These are phyloP conservation scores for Metopolophium dirhodum DNA, from an alignment of 1,140 invertebrate genomes.

Conservation along the genomic window DNA sequence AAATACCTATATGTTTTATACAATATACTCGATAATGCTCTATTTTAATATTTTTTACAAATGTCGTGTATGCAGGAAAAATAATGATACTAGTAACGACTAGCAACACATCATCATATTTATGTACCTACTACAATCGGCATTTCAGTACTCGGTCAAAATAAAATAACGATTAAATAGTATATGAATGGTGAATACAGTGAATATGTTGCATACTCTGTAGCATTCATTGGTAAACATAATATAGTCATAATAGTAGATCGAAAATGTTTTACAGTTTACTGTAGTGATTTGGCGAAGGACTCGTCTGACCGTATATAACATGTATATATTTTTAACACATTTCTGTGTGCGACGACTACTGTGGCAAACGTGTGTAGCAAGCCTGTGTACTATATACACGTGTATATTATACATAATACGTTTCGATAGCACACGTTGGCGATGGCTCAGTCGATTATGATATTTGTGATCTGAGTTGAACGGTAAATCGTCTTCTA, in stretches of 20 bases:
- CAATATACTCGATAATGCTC: not conserved
- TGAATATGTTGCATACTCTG: too few relatives aligned
- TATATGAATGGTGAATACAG: not conserved
- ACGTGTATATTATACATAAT: not conserved
- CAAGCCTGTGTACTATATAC: not conserved
- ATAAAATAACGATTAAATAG: not conserved
- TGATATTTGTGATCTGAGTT: not conserved
- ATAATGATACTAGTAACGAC: not conserved
- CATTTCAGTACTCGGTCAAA: not conserved
- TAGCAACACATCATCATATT: too few relatives aligned
- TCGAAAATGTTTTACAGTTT: not conserved
- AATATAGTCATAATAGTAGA: too few relatives aligned
- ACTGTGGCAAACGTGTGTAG: too few relatives aligned
- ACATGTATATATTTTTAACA: not conserved
- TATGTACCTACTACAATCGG: not conserved
- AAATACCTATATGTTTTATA: not conserved
- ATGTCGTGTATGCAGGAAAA: not conserved
- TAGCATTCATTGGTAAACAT: too few relatives aligned
- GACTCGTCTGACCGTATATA: not conserved
- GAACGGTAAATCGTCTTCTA: not conserved
- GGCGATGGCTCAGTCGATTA: not conserved
- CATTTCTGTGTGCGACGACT: not conserved
- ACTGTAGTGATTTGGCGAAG: not conserved
- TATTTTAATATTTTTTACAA: not conserved
- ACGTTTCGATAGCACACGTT: not conserved